Percentiles rank a stretch among this genome's conserved stretches.
Evolutionary conservation across 2,888 invertebrate species (phyloP).

Genomic region (Pterostichus madidus): DNA sequence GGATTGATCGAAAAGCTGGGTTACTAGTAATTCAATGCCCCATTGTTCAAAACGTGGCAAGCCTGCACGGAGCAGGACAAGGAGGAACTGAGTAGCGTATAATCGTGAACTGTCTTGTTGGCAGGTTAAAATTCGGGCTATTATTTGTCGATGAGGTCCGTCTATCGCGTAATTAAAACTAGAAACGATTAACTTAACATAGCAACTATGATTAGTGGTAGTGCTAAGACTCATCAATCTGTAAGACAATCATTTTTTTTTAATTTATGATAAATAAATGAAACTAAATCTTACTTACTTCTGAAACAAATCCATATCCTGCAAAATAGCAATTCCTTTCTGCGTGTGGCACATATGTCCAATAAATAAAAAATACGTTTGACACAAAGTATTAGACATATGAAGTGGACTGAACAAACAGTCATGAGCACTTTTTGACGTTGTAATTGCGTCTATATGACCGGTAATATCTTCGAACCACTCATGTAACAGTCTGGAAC

Average conservation of each 20-base stretch:
- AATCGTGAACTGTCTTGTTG: constrained; percentile 83
- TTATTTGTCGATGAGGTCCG: constrained; percentile 84
- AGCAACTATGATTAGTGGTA: constrained; percentile 92
- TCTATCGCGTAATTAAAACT: constrained; percentile 92
- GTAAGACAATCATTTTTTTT: constrained; percentile 71
- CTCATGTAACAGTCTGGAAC: constrained; percentile 86
- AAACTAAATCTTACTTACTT: constrained; percentile 79
- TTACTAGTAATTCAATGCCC: constrained; percentile 91
- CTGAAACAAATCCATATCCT: constrained; percentile 86
- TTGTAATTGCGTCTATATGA: constrained; percentile 86
- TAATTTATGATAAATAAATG: neutral
- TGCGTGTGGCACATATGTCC: constrained; percentile 90
- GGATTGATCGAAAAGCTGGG: constrained; percentile 91
- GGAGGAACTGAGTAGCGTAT: constrained; percentile 95
- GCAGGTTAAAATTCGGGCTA: constrained; percentile 81
- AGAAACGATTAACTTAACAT: constrained; percentile 95
- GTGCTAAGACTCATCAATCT: constrained; percentile 90
- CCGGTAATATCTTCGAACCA: constrained; percentile 88
- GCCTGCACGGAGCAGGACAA: constrained; percentile 89
- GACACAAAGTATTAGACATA: constrained; percentile 93
- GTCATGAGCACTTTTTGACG: constrained; percentile 89
- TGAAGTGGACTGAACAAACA: constrained; percentile 93
- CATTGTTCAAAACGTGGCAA: constrained; percentile 88
- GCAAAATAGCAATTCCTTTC: constrained; percentile 85
- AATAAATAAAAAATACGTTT: constrained; percentile 96